A percentile compares a stretch with the other conserved stretches of the same genome.
phyloP scores from a whole-genome alignment of 2,888 invertebrate genomes.

The Dicyrtoma fusca region DNA sequence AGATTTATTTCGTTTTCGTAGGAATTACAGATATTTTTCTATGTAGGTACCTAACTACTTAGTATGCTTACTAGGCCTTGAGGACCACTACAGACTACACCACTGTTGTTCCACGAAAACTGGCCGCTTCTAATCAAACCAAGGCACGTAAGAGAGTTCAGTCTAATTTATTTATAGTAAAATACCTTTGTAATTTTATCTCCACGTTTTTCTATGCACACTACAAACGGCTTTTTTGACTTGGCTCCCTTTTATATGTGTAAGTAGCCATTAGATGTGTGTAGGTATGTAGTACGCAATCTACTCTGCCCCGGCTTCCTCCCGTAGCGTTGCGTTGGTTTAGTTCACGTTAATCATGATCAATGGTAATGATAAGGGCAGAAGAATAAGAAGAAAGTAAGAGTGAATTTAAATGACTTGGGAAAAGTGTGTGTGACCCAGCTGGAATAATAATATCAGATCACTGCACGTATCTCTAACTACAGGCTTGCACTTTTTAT shows the following conservation, averaged over 20 bases:
- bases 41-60: too few relatives aligned
- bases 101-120: too few relatives aligned
- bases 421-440: slow-evolving; percentile 1
- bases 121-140: too few relatives aligned
- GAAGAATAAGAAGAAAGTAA: slow-evolving; percentile 3
- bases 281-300: background rate
- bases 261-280: background rate
- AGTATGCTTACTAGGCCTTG: too few relatives aligned
- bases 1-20: too few relatives aligned
- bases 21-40: too few relatives aligned
- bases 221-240: background rate
- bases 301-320: too few relatives aligned
- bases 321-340: background rate
- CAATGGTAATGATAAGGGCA: background rate
- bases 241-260: background rate
- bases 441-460: background rate
- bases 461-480: background rate
- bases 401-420: slow-evolving; percentile 15
- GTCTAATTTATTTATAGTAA: too few relatives aligned
- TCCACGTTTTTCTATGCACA: too few relatives aligned
- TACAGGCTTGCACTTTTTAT: background rate
- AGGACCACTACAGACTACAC: too few relatives aligned
- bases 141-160: too few relatives aligned
- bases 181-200: too few relatives aligned
- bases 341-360: slow-evolving; percentile 1